Base-by-base conservation (phyloP, 2,888 invertebrate genomes). In the Euphydryas editha region DNA sequence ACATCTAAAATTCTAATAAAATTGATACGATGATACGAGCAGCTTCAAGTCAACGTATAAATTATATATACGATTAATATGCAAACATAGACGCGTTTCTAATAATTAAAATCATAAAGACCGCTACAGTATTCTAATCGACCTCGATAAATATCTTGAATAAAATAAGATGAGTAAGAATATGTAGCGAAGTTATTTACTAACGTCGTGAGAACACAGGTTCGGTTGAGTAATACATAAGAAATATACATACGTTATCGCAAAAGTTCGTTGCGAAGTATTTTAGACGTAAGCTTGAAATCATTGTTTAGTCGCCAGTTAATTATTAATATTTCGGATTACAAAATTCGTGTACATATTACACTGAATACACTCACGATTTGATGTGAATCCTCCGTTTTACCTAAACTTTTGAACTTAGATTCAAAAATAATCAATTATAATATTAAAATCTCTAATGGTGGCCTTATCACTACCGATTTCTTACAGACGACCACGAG, bases 141-240 rank as follows among this genome's bases (percentile, higher is more conserved):
- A 44, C 66, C 67, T 63, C 57, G 49, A 21, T 39, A 39, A 44
- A 46, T 56, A 66, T 62, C n/a, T 59, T 70, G 59, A 65, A 62
- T 62, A 56, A 65, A 59, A 63, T 44, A 51, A 30, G 67, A 65
- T 67, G 70, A 70, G 67, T 59, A 67, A 67, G 51, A 24, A 51
- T 47, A 47, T 20, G 20, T 3, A 21, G 21, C 15, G 7, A 62
- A 68, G 65, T 54, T 59, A 69, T 69, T 64, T 62, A 54, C 66
- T 65, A 67, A 71, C 58, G 44, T 67, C 72, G 72, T 73, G 72
- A 63, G 72, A 72, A 71, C 64, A 62, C 20, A 60, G 44, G 56
- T 56, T 67, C 36, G 59, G 58, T 71, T 73, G 69, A 67, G 66
- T 68, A 70, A 71, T 63, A 61, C 59, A 49, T 65, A 64, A 67